phyloP scores from a whole-genome alignment of 2,888 invertebrate species.

The Phlogophora meticulosa region DNA sequence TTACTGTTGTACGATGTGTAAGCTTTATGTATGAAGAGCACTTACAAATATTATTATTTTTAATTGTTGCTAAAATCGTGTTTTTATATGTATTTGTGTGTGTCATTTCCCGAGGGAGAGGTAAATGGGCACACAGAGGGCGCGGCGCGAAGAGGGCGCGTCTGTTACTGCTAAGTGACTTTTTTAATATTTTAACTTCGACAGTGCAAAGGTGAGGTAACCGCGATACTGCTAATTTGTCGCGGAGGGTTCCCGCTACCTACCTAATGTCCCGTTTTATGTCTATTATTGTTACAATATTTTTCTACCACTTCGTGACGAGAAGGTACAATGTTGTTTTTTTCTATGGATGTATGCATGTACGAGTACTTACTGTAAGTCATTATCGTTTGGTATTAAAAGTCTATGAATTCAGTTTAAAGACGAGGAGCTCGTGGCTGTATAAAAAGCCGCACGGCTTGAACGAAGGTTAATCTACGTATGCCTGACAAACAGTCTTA shows the following conservation, averaged over 20 bases:
- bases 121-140: conserved; percentile 57
- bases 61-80: conserved; percentile 55
- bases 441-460: too few species aligned
- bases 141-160: conserved; percentile 55
- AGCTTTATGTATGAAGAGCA: conserved; percentile 19
- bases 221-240: conserved; percentile 54
- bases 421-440: too few species aligned
- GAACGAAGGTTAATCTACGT: too few species aligned
- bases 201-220: conserved; percentile 57
- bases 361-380: too few species aligned
- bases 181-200: conserved; percentile 65
- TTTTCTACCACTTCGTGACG: conserved; percentile 11
- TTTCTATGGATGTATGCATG: neutral
- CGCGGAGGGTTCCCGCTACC: conserved; percentile 27
- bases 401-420: too few species aligned
- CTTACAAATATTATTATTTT: conserved; percentile 28
- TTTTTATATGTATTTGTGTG: conserved; percentile 50
- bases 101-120: conserved; percentile 53
- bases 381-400: too few species aligned
- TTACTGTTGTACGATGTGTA: neutral
- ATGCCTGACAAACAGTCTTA: too few species aligned
- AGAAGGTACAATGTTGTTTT: neutral
- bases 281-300: conserved; percentile 25
- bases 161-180: conserved; percentile 59
- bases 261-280: conserved; percentile 29